Base-by-base conservation (phyloP, 2,113 vertebrate genomes). In the Nerophis ophidion region DNA sequence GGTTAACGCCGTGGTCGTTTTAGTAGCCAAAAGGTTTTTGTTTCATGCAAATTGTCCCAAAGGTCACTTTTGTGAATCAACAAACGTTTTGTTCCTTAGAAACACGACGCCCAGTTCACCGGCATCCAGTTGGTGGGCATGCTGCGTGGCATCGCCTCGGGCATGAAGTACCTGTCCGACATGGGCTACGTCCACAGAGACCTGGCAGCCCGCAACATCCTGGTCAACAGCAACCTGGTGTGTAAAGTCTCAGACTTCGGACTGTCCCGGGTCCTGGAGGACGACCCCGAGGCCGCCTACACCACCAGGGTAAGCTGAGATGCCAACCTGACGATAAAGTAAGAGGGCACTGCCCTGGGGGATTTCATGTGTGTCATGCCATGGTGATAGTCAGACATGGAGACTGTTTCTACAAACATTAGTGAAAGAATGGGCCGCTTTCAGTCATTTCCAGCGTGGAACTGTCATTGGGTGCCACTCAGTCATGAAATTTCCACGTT, bases 221-320 rank as follows among this genome's bases (percentile, higher is more conserved):
- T 99, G 50, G 96, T 99, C 59, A 99, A 99, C 84, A 98, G 95
- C 89, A 99, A 99, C 85, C 85, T 99, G 83, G 96, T 99, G 67
- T 99, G 96, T 85, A 99, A 99, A 85, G 96, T 99, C 52, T 99
- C 96, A 2, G 96, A 99, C 78, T 99, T 99, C 0, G 96, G 96
- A 77, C 91, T 99, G 92, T 98, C 96, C 26, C 86, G 96, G 0
- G 94, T 98, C 1, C 89, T 99, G 51, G 96, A 98, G 82, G 96
- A 98, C 0, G 95, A 99, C 66, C 93, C 96, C 0, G 95, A 98
- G 81, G 96, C 95, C 8, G 95, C 95, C 15, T 99, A 99, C 56
- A 99, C 96, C 26, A 99, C 96, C 62, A 97, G 85, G 81, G 85
- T 87, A 64, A 87, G 83, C 51, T 60, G 58, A 33, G 51, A 50